A percentile compares a stretch with the other conserved stretches of the same genome.
These are phyloP conservation scores for Nibea coibor DNA, from an alignment of 2,113 vertebrate species.

Conservation along the genomic window DNA sequence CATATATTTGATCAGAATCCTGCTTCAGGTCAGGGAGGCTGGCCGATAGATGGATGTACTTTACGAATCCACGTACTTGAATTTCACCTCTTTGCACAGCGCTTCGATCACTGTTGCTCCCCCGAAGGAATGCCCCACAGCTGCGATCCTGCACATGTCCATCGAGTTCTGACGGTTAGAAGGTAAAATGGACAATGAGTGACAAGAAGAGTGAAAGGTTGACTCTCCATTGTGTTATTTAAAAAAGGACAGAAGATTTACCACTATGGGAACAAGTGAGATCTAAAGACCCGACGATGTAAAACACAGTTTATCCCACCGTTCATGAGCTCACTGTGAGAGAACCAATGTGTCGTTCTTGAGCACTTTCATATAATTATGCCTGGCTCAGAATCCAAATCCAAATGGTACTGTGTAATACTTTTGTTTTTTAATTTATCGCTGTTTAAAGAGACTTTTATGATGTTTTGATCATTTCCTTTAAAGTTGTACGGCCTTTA, in stretches of 20 bases:
- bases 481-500: too few relatives aligned
- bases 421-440: too few relatives aligned
- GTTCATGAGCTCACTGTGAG: too few relatives aligned
- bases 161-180: constrained; percentile 87
- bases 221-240: too few relatives aligned
- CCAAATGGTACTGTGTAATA: too few relatives aligned
- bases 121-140: constrained; percentile 96
- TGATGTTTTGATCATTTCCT: too few relatives aligned
- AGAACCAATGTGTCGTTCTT: too few relatives aligned
- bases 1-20: not conserved
- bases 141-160: constrained; percentile 87
- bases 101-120: constrained; percentile 91
- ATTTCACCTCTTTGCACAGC: constrained; percentile 91
- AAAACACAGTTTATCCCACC: too few relatives aligned
- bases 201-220: too few relatives aligned
- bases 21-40: not conserved
- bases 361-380: too few relatives aligned
- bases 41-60: not conserved
- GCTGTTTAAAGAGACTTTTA: too few relatives aligned
- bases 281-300: not conserved
- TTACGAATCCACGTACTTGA: constrained; percentile 87
- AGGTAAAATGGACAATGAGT: not conserved
- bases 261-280: not conserved
- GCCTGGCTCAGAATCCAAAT: too few relatives aligned
- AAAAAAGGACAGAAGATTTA: not conserved